Evolutionary conservation across 2,113 vertebrate genomes (phyloP).

Genomic region (Poeciliopsis prolifica): DNA sequence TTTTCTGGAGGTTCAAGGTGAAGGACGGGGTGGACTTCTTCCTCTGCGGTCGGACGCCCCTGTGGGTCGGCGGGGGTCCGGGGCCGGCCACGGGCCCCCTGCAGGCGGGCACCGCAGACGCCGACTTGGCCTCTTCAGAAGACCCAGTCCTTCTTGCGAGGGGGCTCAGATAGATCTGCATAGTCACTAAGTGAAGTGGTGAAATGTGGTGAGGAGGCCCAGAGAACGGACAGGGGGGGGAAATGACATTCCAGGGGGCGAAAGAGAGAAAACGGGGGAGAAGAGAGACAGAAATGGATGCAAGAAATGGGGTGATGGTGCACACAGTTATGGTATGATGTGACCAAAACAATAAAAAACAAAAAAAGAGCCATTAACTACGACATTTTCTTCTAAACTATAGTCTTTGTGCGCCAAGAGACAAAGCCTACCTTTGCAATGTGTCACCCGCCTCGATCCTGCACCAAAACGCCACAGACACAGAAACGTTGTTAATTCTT

Average conservation of each 20-base stretch:
- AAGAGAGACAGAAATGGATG: constrained; percentile 1
- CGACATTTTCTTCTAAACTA: not conserved
- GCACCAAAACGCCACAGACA: constrained; percentile 31
- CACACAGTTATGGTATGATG: constrained; percentile 69
- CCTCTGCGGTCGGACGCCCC: constrained; percentile 13
- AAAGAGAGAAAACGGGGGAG: not conserved
- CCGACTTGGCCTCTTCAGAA: constrained; percentile 69
- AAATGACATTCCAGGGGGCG: not conserved
- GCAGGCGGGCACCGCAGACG: constrained; percentile 59
- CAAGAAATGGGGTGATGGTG: constrained; percentile 25
- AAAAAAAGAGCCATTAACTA: constrained; percentile 29
- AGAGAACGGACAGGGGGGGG: not conserved
- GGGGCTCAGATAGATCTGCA: constrained; percentile 85
- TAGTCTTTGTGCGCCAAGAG: not conserved
- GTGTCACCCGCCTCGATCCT: constrained; percentile 75
- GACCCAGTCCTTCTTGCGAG: constrained; percentile 81
- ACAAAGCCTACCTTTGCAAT: constrained; percentile 81
- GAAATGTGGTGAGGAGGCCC: constrained; percentile 36
- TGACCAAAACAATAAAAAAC: constrained; percentile 38
- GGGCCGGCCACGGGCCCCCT: constrained; percentile 28
- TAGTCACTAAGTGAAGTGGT: constrained; percentile 82
- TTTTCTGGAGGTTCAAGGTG: constrained; percentile 80
- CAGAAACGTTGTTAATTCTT: not conserved
- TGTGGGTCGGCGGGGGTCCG: constrained; percentile 7
- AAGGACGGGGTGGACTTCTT: constrained; percentile 65